A percentile compares a stretch with the other conserved stretches of the same genome.
Evolutionary conservation across 92 coral and sea anemone species (phyloP).

Genomic region (Actinostola sp.): DNA sequence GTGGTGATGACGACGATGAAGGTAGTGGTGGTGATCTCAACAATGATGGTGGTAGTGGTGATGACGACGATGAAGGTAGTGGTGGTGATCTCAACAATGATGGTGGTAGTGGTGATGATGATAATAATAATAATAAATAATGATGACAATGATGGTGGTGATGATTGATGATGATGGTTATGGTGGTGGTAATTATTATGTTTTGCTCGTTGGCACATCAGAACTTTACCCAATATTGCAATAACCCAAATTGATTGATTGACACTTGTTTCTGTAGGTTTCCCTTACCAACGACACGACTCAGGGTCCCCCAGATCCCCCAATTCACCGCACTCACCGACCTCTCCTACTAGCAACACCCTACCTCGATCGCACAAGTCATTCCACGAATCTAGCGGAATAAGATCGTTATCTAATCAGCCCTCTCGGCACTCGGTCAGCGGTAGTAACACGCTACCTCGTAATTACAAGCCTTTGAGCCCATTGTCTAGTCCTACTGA

Average conservation of each 20-base stretch:
- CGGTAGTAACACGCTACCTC: slow-evolving; percentile 81
- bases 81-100: too few species aligned
- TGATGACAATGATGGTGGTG: too few species aligned
- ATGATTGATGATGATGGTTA: too few species aligned
- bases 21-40: too few species aligned
- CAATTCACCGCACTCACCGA: slow-evolving; percentile 55
- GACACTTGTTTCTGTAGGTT: slow-evolving; percentile 7
- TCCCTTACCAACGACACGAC: slow-evolving; percentile 28
- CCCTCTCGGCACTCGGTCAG: slow-evolving; percentile 77
- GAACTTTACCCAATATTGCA: too few species aligned
- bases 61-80: too few species aligned
- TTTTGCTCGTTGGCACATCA: too few species aligned
- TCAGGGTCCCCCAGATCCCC: slow-evolving; percentile 58
- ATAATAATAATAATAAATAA: too few species aligned
- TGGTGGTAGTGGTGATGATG: too few species aligned
- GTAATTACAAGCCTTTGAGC: slow-evolving; percentile 68
- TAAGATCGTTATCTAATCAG: slow-evolving; percentile 58
- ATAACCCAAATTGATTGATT: background rate
- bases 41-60: too few species aligned
- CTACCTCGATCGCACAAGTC: slow-evolving; percentile 82
- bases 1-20: too few species aligned
- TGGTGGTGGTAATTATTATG: too few species aligned
- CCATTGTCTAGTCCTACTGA: slow-evolving; percentile 64
- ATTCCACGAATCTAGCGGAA: slow-evolving; percentile 90
- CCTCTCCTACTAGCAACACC: slow-evolving; percentile 71